These are phyloP conservation scores for Malthinus seriepunctatus DNA, from an alignment of 2,888 invertebrate genomes.

Conservation along the genomic window DNA sequence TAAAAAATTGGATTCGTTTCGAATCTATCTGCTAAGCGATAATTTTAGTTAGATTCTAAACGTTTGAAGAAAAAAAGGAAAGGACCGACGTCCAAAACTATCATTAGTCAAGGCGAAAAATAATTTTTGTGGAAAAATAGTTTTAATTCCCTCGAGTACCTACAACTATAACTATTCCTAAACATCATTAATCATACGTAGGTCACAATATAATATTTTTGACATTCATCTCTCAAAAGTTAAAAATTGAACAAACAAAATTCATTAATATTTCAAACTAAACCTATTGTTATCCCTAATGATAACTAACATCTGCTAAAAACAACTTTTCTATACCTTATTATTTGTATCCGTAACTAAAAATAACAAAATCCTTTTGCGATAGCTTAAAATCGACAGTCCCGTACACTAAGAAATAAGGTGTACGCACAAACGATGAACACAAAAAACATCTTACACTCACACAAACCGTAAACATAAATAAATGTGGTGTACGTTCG, in stretches of 20 bases:
- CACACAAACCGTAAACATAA: constrained; percentile 43
- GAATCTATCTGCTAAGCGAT: constrained; percentile 49
- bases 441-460: constrained; percentile 45
- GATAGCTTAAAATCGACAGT: not conserved
- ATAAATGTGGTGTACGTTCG: constrained; percentile 43
- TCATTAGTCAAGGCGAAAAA: constrained; percentile 31
- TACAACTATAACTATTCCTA: constrained; percentile 33
- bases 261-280: constrained; percentile 60
- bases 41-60: constrained; percentile 45
- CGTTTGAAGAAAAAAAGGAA: constrained; percentile 8
- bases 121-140: constrained; percentile 24
- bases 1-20: not conserved
- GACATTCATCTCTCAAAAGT: constrained; percentile 44
- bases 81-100: constrained; percentile 16
- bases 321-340: constrained; percentile 18
- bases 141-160: constrained; percentile 50
- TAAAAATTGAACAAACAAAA: constrained; percentile 53
- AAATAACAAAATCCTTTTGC: constrained; percentile 10
- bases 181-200: constrained; percentile 55
- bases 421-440: constrained; percentile 42
- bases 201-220: constrained; percentile 53
- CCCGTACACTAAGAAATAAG: constrained; percentile 24
- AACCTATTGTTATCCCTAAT: constrained; percentile 46
- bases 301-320: constrained; percentile 25
- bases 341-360: constrained; percentile 20